phyloP scores from a whole-genome alignment of 2,888 invertebrate species.

The Leptinotarsa haldemani region DNA sequence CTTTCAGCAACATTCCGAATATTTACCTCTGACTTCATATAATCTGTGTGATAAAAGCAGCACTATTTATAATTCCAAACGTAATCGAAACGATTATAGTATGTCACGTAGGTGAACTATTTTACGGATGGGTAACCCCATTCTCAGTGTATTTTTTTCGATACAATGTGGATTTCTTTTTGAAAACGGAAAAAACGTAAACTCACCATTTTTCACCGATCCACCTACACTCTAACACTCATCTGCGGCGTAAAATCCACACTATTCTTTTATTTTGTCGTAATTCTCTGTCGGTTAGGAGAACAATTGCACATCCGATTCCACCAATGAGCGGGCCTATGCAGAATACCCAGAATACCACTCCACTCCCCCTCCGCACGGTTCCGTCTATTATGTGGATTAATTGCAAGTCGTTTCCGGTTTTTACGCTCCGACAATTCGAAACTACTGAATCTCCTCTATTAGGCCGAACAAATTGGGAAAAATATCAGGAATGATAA shows the following conservation, averaged over 20 bases:
- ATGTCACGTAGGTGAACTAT: too few species aligned
- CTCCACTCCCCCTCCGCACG: slow-evolving; percentile 47
- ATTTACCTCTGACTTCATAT: too few species aligned
- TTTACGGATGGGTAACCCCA: too few species aligned
- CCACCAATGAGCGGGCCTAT: slow-evolving; percentile 47
- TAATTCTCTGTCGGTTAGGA: slow-evolving; percentile 49
- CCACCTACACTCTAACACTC: slow-evolving; percentile 37
- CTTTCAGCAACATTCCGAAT: too few species aligned
- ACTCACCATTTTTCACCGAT: slow-evolving; percentile 35
- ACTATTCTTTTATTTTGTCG: slow-evolving; percentile 51
- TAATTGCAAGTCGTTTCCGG: slow-evolving; percentile 60
- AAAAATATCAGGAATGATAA: neutral
- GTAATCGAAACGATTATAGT: too few species aligned
- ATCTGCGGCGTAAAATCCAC: slow-evolving; percentile 21
- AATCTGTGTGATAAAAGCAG: too few species aligned
- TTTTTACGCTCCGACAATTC: slow-evolving; percentile 54
- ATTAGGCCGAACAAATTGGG: slow-evolving; percentile 5
- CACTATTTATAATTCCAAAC: too few species aligned
- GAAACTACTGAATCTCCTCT: slow-evolving; percentile 33
- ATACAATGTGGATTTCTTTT: neutral
- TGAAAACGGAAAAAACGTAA: neutral
- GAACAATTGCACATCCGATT: slow-evolving; percentile 51
- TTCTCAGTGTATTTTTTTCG: neutral
- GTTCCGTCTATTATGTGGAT: slow-evolving; percentile 60
- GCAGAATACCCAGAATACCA: slow-evolving; percentile 21